These are phyloP conservation scores for Brachyhypopomus occidentalis DNA, from an alignment of 2,113 vertebrate species.

Conservation along the genomic window DNA sequence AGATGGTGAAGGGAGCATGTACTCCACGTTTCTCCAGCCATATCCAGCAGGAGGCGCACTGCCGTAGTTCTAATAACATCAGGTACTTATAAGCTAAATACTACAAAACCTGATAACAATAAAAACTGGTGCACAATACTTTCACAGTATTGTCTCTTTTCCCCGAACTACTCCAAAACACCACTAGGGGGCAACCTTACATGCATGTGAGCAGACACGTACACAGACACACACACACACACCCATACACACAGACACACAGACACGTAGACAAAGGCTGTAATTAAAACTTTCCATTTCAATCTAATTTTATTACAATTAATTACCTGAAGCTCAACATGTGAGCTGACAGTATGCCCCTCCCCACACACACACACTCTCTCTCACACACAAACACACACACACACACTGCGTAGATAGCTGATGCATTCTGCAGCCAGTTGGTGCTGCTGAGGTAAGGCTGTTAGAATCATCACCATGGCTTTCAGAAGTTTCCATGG, in stretches of 20 bases:
- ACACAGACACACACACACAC: not conserved
- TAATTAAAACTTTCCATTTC: not conserved
- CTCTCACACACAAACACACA: not conserved
- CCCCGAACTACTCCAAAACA: not conserved
- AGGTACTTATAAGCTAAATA: not conserved
- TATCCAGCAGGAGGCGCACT: not conserved
- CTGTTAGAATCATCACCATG: conserved; percentile 74
- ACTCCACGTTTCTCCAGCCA: not conserved
- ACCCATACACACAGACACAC: not conserved
- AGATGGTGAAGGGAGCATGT: no score
- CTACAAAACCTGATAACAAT: no score
- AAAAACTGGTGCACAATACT: no score
- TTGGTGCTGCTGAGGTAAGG: conserved; percentile 27
- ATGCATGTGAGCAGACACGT: conserved; percentile 16
- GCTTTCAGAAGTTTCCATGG: conserved; percentile 74
- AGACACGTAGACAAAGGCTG: not conserved
- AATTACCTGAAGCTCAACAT: conserved; percentile 1
- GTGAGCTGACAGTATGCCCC: not conserved
- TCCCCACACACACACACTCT: not conserved
- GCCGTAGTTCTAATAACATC: no score
- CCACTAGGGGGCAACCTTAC: conserved; percentile 17
- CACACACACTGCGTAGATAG: not conserved
- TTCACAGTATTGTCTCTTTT: no score
- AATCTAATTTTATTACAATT: not conserved
- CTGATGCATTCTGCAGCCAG: not conserved